Conservation (phyloP, 2,888 invertebrate species). For the Electrophaes corylata region DNA sequence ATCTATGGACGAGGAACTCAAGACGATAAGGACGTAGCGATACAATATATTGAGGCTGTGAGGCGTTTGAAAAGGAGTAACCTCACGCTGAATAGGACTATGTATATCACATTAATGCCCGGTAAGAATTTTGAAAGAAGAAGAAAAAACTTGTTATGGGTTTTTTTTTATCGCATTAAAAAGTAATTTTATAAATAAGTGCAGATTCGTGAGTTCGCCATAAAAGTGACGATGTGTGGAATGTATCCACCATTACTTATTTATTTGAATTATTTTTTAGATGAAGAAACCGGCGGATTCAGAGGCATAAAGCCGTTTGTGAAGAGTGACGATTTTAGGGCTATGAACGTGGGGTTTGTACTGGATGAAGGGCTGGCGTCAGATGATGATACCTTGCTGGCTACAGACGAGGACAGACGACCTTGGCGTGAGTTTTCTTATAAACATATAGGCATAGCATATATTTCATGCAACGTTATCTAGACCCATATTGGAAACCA, state of each 20-base stretch:
- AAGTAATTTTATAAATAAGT: too few species aligned
- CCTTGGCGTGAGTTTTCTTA: slow-evolving; percentile 89
- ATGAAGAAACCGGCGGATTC: slow-evolving; percentile 93
- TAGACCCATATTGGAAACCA: too few species aligned
- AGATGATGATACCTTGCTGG: slow-evolving; percentile 76
- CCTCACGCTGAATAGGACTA: slow-evolving; percentile 56
- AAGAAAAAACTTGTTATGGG: too few species aligned
- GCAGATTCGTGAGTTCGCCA: too few species aligned
- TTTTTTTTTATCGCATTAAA: too few species aligned
- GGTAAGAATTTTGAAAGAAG: too few species aligned
- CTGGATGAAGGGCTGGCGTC: slow-evolving; percentile 92
- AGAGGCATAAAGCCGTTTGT: slow-evolving; percentile 90
- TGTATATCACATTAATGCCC: slow-evolving; percentile 68
- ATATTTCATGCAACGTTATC: too few species aligned
- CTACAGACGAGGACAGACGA: slow-evolving; percentile 88
- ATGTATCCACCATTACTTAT: too few species aligned
- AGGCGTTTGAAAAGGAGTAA: slow-evolving; percentile 54
- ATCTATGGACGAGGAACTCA: slow-evolving; percentile 93
- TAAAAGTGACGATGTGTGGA: too few species aligned
- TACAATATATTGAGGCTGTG: slow-evolving; percentile 68
- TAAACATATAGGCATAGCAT: too few species aligned
- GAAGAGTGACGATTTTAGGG: slow-evolving; percentile 86
- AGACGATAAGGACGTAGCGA: slow-evolving; percentile 88
- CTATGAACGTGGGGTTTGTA: slow-evolving; percentile 91
- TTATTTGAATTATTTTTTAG: slow-evolving; percentile 60